These are phyloP conservation scores for Vespertilio murinus DNA, from an alignment of 2,797 vertebrate genomes.

Conservation along the genomic window DNA sequence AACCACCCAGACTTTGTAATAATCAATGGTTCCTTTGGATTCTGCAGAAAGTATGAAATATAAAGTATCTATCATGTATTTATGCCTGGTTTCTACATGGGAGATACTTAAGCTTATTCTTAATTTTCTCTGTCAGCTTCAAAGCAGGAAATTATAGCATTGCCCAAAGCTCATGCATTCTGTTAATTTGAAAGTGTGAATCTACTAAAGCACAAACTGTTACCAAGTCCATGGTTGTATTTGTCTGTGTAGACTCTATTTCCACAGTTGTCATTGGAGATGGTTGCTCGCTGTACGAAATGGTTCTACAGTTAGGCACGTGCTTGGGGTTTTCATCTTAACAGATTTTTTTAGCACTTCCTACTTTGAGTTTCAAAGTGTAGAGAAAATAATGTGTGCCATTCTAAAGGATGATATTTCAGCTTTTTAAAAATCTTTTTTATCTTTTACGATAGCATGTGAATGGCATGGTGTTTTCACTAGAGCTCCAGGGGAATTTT, in stretches of 20 bases:
- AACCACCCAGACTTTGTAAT: background rate
- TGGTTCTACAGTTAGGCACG: rapidly evolving
- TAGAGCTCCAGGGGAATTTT: conserved; percentile 51
- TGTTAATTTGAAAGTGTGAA: conserved; percentile 58
- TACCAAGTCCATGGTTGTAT: conserved; percentile 35
- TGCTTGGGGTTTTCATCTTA: conserved; percentile 43
- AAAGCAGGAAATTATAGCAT: conserved; percentile 66
- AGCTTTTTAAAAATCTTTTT: background rate
- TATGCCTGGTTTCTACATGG: conserved; percentile 56
- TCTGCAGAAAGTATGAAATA: conserved; percentile 33
- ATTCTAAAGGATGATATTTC: conserved; percentile 59
- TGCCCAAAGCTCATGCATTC: conserved; percentile 50
- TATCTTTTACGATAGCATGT: conserved; percentile 60
- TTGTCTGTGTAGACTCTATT: conserved; percentile 16
- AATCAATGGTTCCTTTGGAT: conserved; percentile 48
- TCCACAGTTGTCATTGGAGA: conserved; percentile 41
- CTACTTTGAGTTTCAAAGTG: conserved; percentile 71
- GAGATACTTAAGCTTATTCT: conserved; percentile 66
- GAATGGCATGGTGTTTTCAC: conserved; percentile 72
- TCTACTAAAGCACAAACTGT: background rate
- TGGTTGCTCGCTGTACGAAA: background rate
- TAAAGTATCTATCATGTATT: conserved; percentile 48
- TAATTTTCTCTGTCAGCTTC: conserved; percentile 72
- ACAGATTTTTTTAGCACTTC: conserved; percentile 70
- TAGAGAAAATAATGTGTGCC: conserved; percentile 49